Percentiles rank a stretch among this genome's conserved stretches.
phyloP scores from a whole-genome alignment of 2,113 vertebrate species.

The Deroptyus accipitrinus region DNA sequence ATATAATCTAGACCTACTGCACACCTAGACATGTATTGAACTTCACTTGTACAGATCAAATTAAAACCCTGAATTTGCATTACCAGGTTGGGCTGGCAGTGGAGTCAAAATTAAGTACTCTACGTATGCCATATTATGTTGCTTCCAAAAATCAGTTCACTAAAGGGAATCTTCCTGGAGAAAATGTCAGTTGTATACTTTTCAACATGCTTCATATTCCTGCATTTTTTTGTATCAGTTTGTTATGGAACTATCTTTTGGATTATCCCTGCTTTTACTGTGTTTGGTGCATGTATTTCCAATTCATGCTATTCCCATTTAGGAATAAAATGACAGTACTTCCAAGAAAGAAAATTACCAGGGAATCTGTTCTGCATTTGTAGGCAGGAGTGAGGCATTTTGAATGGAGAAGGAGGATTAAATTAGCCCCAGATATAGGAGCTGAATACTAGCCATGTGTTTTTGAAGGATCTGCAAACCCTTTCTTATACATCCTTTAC shows the following conservation, averaged over 20 bases:
- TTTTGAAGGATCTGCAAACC: slow-evolving; percentile 55
- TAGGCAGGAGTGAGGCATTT: slow-evolving; percentile 47
- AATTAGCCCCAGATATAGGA: slow-evolving; percentile 63
- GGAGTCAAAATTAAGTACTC: neutral
- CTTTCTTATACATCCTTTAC: slow-evolving; percentile 35
- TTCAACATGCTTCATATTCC: neutral
- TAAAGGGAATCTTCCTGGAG: neutral
- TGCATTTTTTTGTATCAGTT: slow-evolving; percentile 10
- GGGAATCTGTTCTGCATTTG: slow-evolving; percentile 65
- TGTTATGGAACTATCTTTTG: slow-evolving; percentile 21
- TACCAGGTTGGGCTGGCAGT: neutral
- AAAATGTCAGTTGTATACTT: neutral
- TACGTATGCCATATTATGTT: neutral
- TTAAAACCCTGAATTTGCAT: neutral
- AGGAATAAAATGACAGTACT: slow-evolving; percentile 39
- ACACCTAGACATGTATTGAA: neutral
- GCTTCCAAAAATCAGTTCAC: neutral
- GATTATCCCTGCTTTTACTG: slow-evolving; percentile 9
- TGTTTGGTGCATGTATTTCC: slow-evolving; percentile 13
- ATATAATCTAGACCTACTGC: neutral
- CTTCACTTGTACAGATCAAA: neutral
- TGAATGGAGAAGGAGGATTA: slow-evolving; percentile 58
- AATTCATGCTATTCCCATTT: slow-evolving; percentile 31
- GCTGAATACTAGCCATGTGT: slow-evolving; percentile 55
- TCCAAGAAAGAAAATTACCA: slow-evolving; percentile 60